Evolutionary conservation across 2,888 invertebrate genomes (phyloP), one percentile per base, ranked within the genome.

Genomic region (Thereva unica): DNA sequence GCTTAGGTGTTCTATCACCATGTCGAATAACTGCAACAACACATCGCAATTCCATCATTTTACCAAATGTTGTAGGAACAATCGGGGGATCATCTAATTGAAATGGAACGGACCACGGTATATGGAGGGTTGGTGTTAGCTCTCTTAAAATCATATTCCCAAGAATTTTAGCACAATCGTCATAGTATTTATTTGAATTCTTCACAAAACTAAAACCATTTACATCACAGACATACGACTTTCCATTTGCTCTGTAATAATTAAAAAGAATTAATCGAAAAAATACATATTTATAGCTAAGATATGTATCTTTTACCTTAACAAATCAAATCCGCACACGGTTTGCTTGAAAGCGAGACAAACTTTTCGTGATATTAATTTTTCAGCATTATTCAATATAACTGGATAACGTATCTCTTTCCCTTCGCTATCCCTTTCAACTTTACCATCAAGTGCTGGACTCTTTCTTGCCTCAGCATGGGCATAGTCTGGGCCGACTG

Each of bases 171-270:
- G 98, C 97, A 81, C 97, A 98, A 78, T 99, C 99, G 81, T 99
- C 99, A 78, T 99, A 99, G 83, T 99, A 99, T 78, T 99, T 99
- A 80, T 95, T 95, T 0, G 98, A 98, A 80, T 97, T 99, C 81
- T 99, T 99, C 37, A 99, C 99, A 82, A 99, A 99, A 77, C 97
- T 98, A 82, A 99, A 99, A 0, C 99, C 99, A 82, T 99, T 99
- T 3, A 99, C 99, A 84, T 99, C 99, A 83, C 99, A 99, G 0
- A 99, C 99, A 80, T 94, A 99, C 0, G 98, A 98, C 81, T 96
- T 95, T 56, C 99, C 99, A 83, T 95, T 98, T 23, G 99, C 98
- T 80, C 97, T 92, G 76, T 23, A 64, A 64, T 50, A 50, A 47
- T 23, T 12, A 63, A 38, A 12, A 45, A 42, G 7, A 42, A 42